phyloP scores from a whole-genome alignment of 2,888 invertebrate species.

The Stenchaetothrips biformis region DNA sequence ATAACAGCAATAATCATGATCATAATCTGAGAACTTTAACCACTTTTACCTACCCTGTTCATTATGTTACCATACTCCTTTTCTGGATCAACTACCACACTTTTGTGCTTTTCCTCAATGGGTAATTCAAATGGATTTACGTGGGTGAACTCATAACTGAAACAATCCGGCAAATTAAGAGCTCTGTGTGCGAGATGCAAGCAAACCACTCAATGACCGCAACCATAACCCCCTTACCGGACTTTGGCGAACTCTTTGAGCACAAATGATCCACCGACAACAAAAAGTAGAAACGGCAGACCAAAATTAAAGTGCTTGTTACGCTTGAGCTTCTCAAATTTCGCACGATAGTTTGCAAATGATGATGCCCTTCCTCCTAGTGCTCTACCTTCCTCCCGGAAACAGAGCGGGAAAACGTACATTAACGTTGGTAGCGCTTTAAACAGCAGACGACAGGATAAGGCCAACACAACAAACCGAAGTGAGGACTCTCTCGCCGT shows the following conservation, averaged over 20 bases:
- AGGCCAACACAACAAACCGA: no score
- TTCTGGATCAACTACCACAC: not conserved
- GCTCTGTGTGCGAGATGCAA: no score
- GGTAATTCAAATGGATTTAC: not conserved
- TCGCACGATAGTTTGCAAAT: not conserved
- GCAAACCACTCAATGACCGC: not conserved
- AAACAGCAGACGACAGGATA: no score
- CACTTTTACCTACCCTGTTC: not conserved
- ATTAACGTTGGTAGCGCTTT: no score
- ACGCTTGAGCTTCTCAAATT: not conserved
- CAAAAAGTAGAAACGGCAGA: conserved; percentile 65
- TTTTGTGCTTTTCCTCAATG: not conserved
- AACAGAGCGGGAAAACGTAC: no score
- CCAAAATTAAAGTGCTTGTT: conserved; percentile 52
- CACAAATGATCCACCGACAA: conserved; percentile 73
- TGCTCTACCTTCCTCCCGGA: no score
- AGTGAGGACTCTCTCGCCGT: no score
- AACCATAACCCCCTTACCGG: conserved; percentile 50
- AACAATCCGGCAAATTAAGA: not conserved
- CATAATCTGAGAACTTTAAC: not conserved
- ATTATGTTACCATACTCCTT: not conserved
- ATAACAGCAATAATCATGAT: not conserved
- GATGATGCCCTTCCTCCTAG: not conserved
- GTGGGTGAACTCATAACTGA: not conserved
- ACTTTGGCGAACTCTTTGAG: conserved; percentile 68